A percentile compares a stretch with the other conserved stretches of the same genome.
phyloP scores from a whole-genome alignment of 2,888 invertebrate genomes.

The Tetranychus truncatus region DNA sequence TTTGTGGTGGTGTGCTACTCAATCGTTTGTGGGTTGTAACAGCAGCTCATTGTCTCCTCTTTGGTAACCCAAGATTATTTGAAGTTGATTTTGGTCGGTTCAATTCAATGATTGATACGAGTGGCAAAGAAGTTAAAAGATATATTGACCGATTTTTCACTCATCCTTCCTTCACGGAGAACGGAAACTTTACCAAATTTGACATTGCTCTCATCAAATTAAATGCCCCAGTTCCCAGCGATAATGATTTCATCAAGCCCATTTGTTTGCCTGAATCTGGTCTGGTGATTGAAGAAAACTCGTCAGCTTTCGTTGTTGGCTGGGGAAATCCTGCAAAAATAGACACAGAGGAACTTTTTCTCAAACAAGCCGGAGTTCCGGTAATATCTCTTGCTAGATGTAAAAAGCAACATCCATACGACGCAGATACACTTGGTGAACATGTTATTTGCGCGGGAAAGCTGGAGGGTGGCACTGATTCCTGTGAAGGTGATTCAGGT shows the following conservation, averaged over 20 bases:
- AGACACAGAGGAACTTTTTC: constrained; percentile 23
- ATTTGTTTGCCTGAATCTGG: constrained; percentile 7
- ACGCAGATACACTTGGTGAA: constrained; percentile 16
- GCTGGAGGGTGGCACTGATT: constrained; percentile 24
- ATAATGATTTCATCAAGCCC: neutral
- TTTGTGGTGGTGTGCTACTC: constrained; percentile 5
- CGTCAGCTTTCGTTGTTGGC: constrained; percentile 24
- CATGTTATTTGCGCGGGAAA: constrained; percentile 25
- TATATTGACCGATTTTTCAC: neutral
- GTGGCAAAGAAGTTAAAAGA: neutral
- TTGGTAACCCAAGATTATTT: neutral
- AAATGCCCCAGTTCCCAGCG: constrained; percentile 6
- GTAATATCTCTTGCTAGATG: constrained; percentile 23
- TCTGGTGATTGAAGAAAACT: constrained; percentile 14
- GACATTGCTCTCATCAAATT: constrained; percentile 9
- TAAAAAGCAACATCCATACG: constrained; percentile 21
- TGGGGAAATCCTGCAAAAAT: constrained; percentile 24
- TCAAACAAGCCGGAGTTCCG: constrained; percentile 25
- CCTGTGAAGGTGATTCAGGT: constrained; percentile 23
- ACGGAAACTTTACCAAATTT: neutral
- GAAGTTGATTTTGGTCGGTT: constrained; percentile 2
- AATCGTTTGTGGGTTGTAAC: constrained; percentile 10
- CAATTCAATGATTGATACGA: neutral
- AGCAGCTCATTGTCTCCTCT: constrained; percentile 12
- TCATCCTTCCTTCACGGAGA: neutral